phyloP scores from a whole-genome alignment of 1,140 invertebrate species.

The Agrypnia vestita region DNA sequence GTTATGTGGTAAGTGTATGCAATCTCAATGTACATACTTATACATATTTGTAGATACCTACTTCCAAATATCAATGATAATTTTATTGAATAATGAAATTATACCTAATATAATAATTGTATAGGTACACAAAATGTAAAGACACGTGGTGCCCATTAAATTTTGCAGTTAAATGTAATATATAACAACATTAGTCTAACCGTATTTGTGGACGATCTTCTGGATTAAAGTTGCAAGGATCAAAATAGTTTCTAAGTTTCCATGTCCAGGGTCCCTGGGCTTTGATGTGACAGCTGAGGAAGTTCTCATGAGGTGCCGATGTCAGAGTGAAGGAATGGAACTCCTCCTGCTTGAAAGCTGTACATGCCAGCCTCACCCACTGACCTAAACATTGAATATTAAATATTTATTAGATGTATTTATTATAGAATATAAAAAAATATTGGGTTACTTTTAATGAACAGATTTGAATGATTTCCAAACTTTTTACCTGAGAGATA shows the following conservation, averaged over 20 bases:
- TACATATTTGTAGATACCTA: no score
- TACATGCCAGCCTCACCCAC: constrained; percentile 94
- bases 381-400: constrained; percentile 78
- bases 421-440: constrained; percentile 19
- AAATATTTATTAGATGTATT: neutral
- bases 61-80: no score
- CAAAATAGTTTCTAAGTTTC: constrained; percentile 97
- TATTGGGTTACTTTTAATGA: neutral
- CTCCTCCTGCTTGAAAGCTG: constrained; percentile 92
- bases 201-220: constrained; percentile 89
- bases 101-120: no score
- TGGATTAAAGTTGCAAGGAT: constrained; percentile 93
- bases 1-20: no score
- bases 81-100: no score
- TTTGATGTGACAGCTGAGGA: constrained; percentile 97
- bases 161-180: no score
- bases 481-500: constrained; percentile 83
- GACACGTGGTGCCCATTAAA: no score
- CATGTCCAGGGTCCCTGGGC: constrained; percentile 99
- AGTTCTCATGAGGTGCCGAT: constrained; percentile 98
- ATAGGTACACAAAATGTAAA: no score
- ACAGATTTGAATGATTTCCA: neutral
- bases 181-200: constrained; percentile 58
- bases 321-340: constrained; percentile 99
- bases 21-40: no score